Percentiles rank a stretch among this genome's conserved stretches.
Conservation (phyloP, 2,888 invertebrate genomes). For the Listrodromus nycthemerus region DNA sequence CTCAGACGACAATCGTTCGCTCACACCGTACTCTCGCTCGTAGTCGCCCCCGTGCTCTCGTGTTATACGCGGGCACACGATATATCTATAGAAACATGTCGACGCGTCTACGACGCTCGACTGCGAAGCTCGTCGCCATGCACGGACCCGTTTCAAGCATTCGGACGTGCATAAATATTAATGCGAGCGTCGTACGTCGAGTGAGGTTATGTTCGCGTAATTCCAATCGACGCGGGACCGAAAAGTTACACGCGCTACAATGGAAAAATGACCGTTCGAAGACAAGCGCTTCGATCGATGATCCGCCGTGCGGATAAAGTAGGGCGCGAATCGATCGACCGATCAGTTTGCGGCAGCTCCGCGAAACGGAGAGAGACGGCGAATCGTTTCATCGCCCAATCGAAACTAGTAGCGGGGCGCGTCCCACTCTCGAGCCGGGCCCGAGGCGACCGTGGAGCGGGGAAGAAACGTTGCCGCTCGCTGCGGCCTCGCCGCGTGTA, state of each 20-base stretch:
- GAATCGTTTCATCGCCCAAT: constrained; percentile 27
- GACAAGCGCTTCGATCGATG: not conserved
- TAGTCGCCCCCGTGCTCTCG: not conserved
- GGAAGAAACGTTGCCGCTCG: constrained; percentile 27
- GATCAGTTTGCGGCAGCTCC: not conserved
- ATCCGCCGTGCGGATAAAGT: not conserved
- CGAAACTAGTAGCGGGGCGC: constrained; percentile 37
- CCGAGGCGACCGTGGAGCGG: constrained; percentile 7
- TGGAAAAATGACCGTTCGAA: not conserved
- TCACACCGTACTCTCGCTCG: not conserved
- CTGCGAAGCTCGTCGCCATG: not conserved
- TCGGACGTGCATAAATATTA: constrained; percentile 49
- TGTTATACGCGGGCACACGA: not conserved
- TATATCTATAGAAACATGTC: constrained; percentile 1
- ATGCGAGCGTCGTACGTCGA: too few species aligned
- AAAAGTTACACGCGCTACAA: not conserved
- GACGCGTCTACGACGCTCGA: constrained; percentile 21
- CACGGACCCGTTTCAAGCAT: constrained; percentile 45
- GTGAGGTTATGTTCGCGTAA: not conserved
- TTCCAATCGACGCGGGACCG: not conserved
- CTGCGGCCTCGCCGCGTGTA: not conserved
- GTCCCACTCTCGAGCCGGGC: constrained; percentile 10
- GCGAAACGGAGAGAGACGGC: constrained; percentile 10
- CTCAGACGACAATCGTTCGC: constrained; percentile 13
- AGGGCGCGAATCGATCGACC: not conserved